Conservation (phyloP, 2,113 vertebrate species). For the Psittacus erithacus region DNA sequence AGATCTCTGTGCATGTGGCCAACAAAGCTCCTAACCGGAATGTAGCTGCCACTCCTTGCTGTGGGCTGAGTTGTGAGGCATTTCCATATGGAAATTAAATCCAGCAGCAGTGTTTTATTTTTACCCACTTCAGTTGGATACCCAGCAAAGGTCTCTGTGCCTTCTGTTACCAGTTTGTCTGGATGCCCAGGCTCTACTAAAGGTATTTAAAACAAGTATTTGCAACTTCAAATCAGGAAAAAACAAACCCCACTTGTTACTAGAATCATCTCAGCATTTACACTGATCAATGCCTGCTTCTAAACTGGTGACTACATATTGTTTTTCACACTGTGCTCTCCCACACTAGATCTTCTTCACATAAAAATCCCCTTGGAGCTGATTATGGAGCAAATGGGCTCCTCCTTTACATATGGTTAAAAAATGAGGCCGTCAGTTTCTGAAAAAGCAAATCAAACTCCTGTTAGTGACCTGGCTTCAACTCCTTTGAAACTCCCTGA, state of each 20-base stretch:
- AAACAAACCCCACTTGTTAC: not conserved
- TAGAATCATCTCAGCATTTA: constrained; percentile 16
- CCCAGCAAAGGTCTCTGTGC: not conserved
- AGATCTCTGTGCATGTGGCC: not conserved
- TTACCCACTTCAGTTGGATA: not conserved
- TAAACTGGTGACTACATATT: constrained; percentile 43
- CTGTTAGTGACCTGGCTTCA: not conserved
- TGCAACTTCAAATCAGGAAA: not conserved
- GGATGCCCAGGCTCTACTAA: not conserved
- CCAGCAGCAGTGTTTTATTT: not conserved
- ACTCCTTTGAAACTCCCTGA: not conserved
- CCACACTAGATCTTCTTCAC: not conserved
- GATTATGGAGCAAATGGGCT: not conserved
- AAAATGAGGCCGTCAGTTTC: not conserved
- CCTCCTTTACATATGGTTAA: not conserved
- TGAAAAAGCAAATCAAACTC: not conserved
- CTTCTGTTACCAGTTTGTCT: not conserved
- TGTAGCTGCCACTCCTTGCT: not conserved
- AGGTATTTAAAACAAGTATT: not conserved
- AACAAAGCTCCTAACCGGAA: not conserved
- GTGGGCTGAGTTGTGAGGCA: not conserved
- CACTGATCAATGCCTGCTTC: not conserved
- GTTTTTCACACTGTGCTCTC: constrained; percentile 14
- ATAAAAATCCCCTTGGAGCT: not conserved
- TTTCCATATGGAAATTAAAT: not conserved